phyloP scores from a whole-genome alignment of 1,140 invertebrate species.

The Drosophila obscura region DNA sequence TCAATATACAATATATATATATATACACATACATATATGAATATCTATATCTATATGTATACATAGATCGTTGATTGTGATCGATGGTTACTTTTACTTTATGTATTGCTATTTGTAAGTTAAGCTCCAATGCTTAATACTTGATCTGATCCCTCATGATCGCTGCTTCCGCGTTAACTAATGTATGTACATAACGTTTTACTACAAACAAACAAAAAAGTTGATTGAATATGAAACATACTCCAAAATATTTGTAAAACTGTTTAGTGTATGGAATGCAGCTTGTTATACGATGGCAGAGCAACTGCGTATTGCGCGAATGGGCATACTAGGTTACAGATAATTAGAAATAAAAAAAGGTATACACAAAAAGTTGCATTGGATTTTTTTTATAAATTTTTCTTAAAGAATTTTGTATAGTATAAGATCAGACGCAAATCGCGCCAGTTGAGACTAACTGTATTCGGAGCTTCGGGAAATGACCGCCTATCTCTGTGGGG shows the following conservation, averaged over 20 bases:
- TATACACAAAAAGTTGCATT: constrained; percentile 47
- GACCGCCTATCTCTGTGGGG: no score
- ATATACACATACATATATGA: constrained; percentile 1
- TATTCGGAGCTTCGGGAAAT: no score
- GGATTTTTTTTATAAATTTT: background rate
- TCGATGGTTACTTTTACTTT: constrained; percentile 55
- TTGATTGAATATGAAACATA: constrained; percentile 52
- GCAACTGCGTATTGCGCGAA: constrained; percentile 48
- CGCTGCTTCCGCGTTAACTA: constrained; percentile 64
- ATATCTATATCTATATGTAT: constrained; percentile 18
- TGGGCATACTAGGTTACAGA: constrained; percentile 52
- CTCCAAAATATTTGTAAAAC: constrained; percentile 38
- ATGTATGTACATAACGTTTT: constrained; percentile 74
- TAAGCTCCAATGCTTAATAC: constrained; percentile 55
- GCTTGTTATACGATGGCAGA: constrained; percentile 46
- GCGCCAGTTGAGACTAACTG: no score
- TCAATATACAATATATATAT: constrained; percentile 8
- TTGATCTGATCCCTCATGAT: constrained; percentile 43
- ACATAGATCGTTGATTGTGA: constrained; percentile 53
- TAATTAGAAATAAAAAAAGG: constrained; percentile 49
- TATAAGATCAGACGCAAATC: no score
- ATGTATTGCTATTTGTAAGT: constrained; percentile 47
- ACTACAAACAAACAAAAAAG: constrained; percentile 34
- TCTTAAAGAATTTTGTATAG: no score
- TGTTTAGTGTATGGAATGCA: constrained; percentile 47